Conservation (phyloP, 35 echinoderm and acorn worm genomes). For the Anneissia japonica region DNA sequence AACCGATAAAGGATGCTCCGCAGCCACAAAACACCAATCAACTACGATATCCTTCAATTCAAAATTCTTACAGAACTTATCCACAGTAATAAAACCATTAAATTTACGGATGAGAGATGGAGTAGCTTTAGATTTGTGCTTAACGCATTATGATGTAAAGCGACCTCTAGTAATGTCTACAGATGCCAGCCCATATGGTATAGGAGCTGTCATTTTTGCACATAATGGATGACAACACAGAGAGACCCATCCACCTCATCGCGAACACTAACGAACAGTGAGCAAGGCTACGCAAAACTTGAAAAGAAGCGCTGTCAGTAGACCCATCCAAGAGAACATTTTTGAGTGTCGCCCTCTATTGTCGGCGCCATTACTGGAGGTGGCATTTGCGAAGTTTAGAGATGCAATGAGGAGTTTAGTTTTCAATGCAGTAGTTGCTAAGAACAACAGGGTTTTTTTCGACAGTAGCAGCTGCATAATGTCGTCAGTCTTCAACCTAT, state of each 20-base stretch:
- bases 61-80: neutral
- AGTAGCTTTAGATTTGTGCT: neutral
- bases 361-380: too few relatives aligned
- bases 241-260: neutral
- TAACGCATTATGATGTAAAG: slow-evolving; percentile 28
- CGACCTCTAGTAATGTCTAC: neutral
- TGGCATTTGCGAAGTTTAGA: too few relatives aligned
- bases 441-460: too few relatives aligned
- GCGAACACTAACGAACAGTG: slow-evolving; percentile 5
- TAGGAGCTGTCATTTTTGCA: slow-evolving; percentile 18
- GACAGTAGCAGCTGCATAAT: too few relatives aligned
- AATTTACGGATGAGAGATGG: neutral
- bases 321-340: too few relatives aligned
- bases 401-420: too few relatives aligned
- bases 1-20: neutral
- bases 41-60: neutral
- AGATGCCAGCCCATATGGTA: slow-evolving; percentile 16
- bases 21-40: neutral
- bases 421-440: too few relatives aligned
- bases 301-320: too few relatives aligned
- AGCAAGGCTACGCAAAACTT: neutral
- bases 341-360: too few relatives aligned
- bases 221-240: slow-evolving; percentile 1
- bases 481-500: too few relatives aligned
- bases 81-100: neutral